phyloP scores from a whole-genome alignment of 1,140 invertebrate species.

The Rhopalosiphum padi region DNA sequence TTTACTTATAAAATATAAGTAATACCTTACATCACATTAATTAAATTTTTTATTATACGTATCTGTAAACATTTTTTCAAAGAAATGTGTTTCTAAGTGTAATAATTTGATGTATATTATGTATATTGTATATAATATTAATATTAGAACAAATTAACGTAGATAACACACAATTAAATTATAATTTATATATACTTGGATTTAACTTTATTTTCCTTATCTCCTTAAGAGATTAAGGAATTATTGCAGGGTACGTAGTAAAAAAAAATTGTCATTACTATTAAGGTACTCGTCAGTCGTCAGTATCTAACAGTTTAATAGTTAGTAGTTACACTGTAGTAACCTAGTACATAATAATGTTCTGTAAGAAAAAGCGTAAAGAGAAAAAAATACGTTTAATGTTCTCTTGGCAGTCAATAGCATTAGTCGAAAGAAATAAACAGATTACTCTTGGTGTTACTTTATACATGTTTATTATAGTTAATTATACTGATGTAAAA shows the following conservation, averaged over 20 bases:
- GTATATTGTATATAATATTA: not conserved
- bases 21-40: not conserved
- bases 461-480: not conserved
- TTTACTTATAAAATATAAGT: not conserved
- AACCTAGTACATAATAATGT: not conserved
- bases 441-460: not conserved
- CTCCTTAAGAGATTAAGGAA: not conserved
- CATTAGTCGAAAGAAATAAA: not conserved
- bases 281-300: not conserved
- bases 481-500: not conserved
- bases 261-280: not conserved
- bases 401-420: too few relatives aligned
- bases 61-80: not conserved
- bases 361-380: not conserved
- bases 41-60: not conserved
- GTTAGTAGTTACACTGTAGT: not conserved
- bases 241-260: not conserved
- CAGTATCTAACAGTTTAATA: not conserved
- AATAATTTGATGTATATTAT: not conserved
- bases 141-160: not conserved
- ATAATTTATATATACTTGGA: not conserved
- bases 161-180: not conserved
- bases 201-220: not conserved
- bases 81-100: not conserved
- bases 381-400: conserved; percentile 12